A percentile compares a stretch with the other conserved stretches of the same genome.
These are phyloP conservation scores for Clamator glandarius DNA, from an alignment of 2,797 vertebrate species.

Conservation along the genomic window DNA sequence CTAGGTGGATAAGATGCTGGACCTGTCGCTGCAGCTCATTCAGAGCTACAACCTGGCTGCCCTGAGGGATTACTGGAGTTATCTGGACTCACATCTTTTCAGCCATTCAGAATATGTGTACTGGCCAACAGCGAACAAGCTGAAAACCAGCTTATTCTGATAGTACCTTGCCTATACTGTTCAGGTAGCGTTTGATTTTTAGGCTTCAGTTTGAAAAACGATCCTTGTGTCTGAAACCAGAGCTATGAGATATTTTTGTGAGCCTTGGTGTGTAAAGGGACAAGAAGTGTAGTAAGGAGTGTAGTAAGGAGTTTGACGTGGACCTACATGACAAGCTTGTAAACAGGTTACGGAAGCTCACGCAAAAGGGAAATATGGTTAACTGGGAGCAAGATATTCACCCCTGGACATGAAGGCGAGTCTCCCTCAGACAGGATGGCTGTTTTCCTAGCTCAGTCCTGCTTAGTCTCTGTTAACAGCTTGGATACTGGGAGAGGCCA, in stretches of 20 bases:
- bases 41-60: slow-evolving; percentile 88
- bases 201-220: not conserved
- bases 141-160: slow-evolving; percentile 92
- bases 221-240: not conserved
- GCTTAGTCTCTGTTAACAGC: not conserved
- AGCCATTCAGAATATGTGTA: slow-evolving; percentile 93
- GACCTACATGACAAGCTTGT: not conserved
- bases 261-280: not conserved
- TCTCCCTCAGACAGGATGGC: not conserved
- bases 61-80: slow-evolving; percentile 93
- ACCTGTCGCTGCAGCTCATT: slow-evolving; percentile 91
- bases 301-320: not conserved
- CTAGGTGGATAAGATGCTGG: slow-evolving; percentile 97
- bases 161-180: slow-evolving; percentile 92
- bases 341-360: not conserved
- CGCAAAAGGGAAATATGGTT: fast-evolving
- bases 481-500: not conserved
- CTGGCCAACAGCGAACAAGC: slow-evolving; percentile 89
- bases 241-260: not conserved
- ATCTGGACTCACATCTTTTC: slow-evolving; percentile 91
- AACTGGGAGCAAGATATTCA: not conserved
- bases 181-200: slow-evolving; percentile 81
- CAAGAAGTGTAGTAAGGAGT: not conserved
- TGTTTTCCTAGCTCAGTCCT: not conserved
- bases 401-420: not conserved